phyloP scores from a whole-genome alignment of 2,888 invertebrate species.

The Pyrrhosoma nymphula region DNA sequence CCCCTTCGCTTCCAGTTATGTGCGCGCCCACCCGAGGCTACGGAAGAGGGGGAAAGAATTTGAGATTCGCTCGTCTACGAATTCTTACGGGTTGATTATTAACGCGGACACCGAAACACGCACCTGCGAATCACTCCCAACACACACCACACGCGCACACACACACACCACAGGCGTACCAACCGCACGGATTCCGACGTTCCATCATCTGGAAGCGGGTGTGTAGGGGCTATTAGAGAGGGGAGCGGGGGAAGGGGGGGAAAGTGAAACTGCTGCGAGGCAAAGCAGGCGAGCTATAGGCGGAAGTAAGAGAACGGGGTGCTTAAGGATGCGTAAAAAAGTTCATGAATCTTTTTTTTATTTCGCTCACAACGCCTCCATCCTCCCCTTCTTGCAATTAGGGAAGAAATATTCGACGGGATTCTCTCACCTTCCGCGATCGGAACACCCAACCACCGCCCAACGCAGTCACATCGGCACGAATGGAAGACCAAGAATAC shows the following conservation, averaged over 20 bases:
- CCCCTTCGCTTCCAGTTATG: neutral
- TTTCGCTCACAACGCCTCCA: neutral
- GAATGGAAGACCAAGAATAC: neutral
- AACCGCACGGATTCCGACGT: neutral
- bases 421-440: neutral
- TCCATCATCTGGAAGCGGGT: neutral
- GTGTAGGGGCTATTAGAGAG: neutral
- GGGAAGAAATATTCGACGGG: neutral
- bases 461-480: neutral
- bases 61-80: neutral
- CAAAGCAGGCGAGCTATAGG: neutral
- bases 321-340: constrained; percentile 64
- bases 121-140: neutral
- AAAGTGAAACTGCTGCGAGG: constrained; percentile 51
- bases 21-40: neutral
- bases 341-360: constrained; percentile 50
- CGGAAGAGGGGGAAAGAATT: neutral
- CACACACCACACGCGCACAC: neutral
- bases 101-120: neutral
- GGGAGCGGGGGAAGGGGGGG: neutral
- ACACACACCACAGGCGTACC: neutral
- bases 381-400: neutral
- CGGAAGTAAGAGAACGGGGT: constrained; percentile 62
- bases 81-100: neutral
- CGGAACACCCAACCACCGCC: neutral